Conservation (phyloP, 2,888 invertebrate genomes). For the Drosophila dives region DNA sequence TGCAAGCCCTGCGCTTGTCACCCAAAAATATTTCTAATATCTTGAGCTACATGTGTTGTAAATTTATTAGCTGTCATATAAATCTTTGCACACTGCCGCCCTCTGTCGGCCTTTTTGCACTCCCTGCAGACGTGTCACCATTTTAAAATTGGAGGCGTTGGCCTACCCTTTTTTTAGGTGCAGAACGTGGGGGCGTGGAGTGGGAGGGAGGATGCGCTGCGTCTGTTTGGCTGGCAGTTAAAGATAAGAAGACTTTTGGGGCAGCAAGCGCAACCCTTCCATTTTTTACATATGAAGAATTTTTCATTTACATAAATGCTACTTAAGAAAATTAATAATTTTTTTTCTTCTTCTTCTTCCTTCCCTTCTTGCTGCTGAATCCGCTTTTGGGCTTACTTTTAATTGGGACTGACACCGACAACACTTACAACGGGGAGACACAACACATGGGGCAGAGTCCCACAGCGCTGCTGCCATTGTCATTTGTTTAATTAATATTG, state of each 20-base stretch:
- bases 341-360: slow-evolving; percentile 53
- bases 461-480: slow-evolving; percentile 28
- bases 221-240: slow-evolving; percentile 38
- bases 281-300: slow-evolving; percentile 37
- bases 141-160: slow-evolving; percentile 31
- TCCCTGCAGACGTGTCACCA: slow-evolving; percentile 48
- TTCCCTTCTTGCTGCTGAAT: slow-evolving; percentile 22
- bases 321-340: slow-evolving; percentile 69
- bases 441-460: slow-evolving; percentile 30
- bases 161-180: neutral
- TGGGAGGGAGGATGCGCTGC: slow-evolving; percentile 1
- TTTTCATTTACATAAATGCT: slow-evolving; percentile 76
- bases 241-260: slow-evolving; percentile 61
- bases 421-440: neutral
- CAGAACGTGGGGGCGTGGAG: neutral
- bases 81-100: slow-evolving; percentile 80
- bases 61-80: slow-evolving; percentile 85
- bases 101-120: slow-evolving; percentile 45
- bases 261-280: slow-evolving; percentile 45
- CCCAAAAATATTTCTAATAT: slow-evolving; percentile 73
- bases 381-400: slow-evolving; percentile 48
- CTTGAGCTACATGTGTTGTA: slow-evolving; percentile 76
- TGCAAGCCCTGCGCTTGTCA: slow-evolving; percentile 57
- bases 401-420: slow-evolving; percentile 44
- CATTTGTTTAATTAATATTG: slow-evolving; percentile 62